Conservation (phyloP, 2,113 vertebrate species). For the Bettongia penicillata region DNA sequence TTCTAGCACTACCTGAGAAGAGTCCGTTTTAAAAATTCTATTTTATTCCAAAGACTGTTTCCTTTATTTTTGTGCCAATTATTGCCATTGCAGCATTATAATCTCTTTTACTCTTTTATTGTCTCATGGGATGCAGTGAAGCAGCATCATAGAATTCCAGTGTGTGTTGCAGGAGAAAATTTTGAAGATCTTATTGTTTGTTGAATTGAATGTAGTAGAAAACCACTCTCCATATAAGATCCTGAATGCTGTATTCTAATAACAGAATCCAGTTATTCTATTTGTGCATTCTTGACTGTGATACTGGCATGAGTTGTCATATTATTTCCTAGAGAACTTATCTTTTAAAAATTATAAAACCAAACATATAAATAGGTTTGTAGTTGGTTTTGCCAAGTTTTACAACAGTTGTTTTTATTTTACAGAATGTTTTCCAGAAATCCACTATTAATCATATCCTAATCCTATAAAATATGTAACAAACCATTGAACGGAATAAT, state of each 20-base stretch:
- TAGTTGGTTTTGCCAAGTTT: constrained; percentile 51
- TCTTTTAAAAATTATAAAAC: constrained; percentile 64
- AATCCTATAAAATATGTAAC: constrained; percentile 74
- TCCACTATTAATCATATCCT: constrained; percentile 61
- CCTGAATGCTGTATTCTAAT: neutral
- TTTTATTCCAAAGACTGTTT: constrained; percentile 35
- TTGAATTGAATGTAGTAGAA: neutral
- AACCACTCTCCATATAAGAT: constrained; percentile 4
- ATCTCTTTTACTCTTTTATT: constrained; percentile 49
- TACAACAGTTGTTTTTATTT: constrained; percentile 55
- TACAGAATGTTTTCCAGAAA: constrained; percentile 42
- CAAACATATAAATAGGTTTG: constrained; percentile 61
- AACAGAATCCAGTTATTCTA: neutral
- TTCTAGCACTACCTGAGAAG: constrained; percentile 33
- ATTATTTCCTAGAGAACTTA: constrained; percentile 54
- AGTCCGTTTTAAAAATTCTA: constrained; percentile 5
- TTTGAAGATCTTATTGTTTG: constrained; percentile 24
- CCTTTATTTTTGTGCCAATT: constrained; percentile 50
- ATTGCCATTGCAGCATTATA: constrained; percentile 50
- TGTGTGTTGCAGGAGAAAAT: constrained; percentile 17
- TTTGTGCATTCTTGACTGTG: constrained; percentile 22
- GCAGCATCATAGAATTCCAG: constrained; percentile 29
- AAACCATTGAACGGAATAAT: constrained; percentile 63
- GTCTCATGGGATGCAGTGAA: constrained; percentile 28
- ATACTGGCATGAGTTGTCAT: neutral